Evolutionary conservation across 2,113 vertebrate species (phyloP), one percentile per base, ranked within the genome.

Genomic region (Ctenodactylus gundi): DNA sequence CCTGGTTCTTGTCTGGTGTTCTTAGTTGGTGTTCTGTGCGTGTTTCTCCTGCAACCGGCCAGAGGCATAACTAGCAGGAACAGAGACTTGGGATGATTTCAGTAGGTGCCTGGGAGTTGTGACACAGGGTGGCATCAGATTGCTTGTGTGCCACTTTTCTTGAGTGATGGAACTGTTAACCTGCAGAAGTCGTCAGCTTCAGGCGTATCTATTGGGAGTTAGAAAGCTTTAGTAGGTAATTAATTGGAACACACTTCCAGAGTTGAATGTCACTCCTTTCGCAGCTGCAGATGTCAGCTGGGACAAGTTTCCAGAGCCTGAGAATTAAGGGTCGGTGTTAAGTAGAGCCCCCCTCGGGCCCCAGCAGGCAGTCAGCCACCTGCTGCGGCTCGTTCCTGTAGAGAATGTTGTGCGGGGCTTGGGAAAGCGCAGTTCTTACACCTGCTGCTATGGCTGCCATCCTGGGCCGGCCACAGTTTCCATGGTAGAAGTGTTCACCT

Each of bases 401-500:
- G 60, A 13, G 77, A 18, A 17, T 3, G 10, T 39, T 73, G 44
- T 21, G 0, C 25, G 78, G 57, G 81, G 39, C 36, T 41, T 41
- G 41, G 81, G 68, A 64, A 76, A 55, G 41, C 21, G 2, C 15
- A 31, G 36, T 64, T 60, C 39, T 65, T n/a, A 46, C 46, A 44
- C n/a, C 83, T 88, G 82, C 60, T 65, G 39, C 46, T 46, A n/a
- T 34, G 18, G 6, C 84, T 29, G 62, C n/a, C n/a, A 78, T 15
- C 46, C 67, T 27, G 46, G 49, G 68, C n/a, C 75, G 46, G 0
- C 78, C 39, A 1, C 25, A 29, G 44, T 20, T 14, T 15, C 2
- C 13, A 49, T 4, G 17, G 77, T 13, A 41, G 60, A 7, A 0
- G 4, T 23, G 11, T 15, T 41, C 14, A 4, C 0, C 4, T 1